Base-by-base conservation (phyloP, 2,113 vertebrate species). In the Piliocolobus tephrosceles region DNA sequence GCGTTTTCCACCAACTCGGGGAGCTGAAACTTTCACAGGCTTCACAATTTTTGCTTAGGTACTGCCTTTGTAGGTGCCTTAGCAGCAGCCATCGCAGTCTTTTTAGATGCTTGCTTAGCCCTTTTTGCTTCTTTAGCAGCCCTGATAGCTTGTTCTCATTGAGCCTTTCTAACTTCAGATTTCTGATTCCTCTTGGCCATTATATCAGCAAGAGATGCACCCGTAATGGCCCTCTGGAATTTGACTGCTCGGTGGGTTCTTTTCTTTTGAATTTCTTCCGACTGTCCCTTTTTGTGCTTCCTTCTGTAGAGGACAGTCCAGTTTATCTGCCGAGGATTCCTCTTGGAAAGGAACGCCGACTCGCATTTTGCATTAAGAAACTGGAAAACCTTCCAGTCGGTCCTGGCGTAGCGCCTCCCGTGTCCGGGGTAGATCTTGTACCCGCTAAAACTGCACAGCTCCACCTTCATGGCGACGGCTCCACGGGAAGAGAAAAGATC, bases 101-200 rank as follows among this genome's bases (percentile, higher is more conserved):
- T 99, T 99, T 99, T 99, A 81, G 99, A 99, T 76, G 99, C 99
- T 98, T 99, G 99, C 96, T 99, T 99, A 30, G 99, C 99, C 97
- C 99, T 99, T 98, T 99, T 99, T 91, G 99, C 99, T 98, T 99
- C 99, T 98, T 99, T 99, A 92, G 99, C 99, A 99, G 99, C 99
- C 98, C 99, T 99, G 98, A 99, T 99, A 68, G 99, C 99, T 98
- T 99, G 99, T 98, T 99, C 99, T 97, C 99, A 98, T 98, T 99
- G 99, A 0, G 99, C 99, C 98, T 99, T 99, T 80, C 99, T 99
- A 96, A 99, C 99, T 98, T 99, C 99, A 0, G 99, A 99, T 98
- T 99, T 99, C 99, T 99, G 99, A 98, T 99, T 99, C 91, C 99
- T 99, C 98, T 99, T 99, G 96, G 99, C 99, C 99, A 99, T 99